Base-by-base conservation (phyloP, 53 echinoderm and acorn worm species). In the Paelopatides confundens region DNA sequence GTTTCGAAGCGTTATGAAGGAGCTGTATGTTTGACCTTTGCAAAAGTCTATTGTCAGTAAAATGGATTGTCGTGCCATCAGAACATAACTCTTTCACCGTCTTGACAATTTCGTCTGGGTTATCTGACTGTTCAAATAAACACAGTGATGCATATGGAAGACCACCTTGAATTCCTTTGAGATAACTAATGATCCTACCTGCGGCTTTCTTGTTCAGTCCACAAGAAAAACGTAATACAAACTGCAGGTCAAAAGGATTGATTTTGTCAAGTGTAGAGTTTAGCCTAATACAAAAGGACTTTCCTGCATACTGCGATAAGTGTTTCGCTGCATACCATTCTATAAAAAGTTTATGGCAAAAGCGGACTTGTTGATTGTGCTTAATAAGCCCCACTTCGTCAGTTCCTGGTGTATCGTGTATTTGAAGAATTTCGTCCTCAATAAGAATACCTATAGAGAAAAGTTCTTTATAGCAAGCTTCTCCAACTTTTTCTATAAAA, bases 271-370 rank as follows among this genome's bases (percentile, higher is more conserved):
- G 21, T 0, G 36, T 36, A 9, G 24, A 8, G 14, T 32, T 68
- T 35, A 68, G 21, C 17, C 31, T 13, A 10, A 68, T 13, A 17
- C 32, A 3, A 32, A 68, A 68, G 11, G 21, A 4, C 18, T 5
- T 2, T 7, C 36, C 28, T 12, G 69, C 69, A 32, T 15, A 35
- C 12, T 30, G 6, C 15, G 32, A 31, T 17, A 68, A 33, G 13
- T 68, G 32, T 3, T 68, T 23, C 11, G 69, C 69, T 32, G 69
- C 69, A 32, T 68, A 68, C 69, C 69, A 68, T 11, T 68, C 69
- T 17, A 33, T 33, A 32, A 68, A 68, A 4, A 68, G 69, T 68
- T 68, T 68, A 32, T 70, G 70, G 37, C 17, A 70, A 32, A 70
- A 70, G 35, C 70, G 35, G 6, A 70, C 70, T n/a, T n/a, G 15